Percentiles rank a stretch among this genome's conserved stretches.
Conservation (phyloP, 2,113 vertebrate genomes). For the Myotis lucifugus region DNA sequence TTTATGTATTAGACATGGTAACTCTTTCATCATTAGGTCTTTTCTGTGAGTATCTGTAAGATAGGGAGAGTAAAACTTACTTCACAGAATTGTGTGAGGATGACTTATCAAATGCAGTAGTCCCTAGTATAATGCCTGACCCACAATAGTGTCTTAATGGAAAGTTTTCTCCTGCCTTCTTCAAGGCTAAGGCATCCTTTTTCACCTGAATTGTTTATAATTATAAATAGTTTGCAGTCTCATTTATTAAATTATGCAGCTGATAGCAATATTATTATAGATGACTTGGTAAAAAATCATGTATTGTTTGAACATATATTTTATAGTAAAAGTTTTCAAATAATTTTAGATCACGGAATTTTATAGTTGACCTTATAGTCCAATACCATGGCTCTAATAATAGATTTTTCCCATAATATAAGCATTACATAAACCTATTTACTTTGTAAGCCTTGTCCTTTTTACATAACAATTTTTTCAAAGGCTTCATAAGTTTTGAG, state of each 20-base stretch:
- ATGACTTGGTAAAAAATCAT: background rate
- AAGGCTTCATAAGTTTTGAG: background rate
- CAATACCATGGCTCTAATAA: background rate
- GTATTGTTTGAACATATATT: conserved; percentile 4
- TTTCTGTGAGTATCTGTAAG: background rate
- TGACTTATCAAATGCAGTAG: background rate
- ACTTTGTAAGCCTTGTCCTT: background rate
- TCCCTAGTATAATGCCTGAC: background rate
- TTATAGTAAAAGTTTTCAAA: background rate
- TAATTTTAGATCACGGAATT: background rate
- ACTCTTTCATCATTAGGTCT: background rate
- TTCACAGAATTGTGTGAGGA: background rate
- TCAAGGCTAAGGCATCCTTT: background rate
- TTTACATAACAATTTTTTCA: background rate
- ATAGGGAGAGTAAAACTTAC: background rate
- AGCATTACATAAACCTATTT: background rate
- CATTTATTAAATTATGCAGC: background rate
- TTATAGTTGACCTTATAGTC: background rate
- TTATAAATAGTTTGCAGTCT: background rate
- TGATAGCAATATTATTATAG: background rate
- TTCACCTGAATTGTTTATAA: background rate
- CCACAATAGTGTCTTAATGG: background rate
- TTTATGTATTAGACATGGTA: background rate
- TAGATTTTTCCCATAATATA: background rate
- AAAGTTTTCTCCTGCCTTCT: background rate